Percentiles rank a stretch among this genome's conserved stretches.
Evolutionary conservation across 1,140 invertebrate genomes (phyloP).

Genomic region (Drosophila ogumai): DNA sequence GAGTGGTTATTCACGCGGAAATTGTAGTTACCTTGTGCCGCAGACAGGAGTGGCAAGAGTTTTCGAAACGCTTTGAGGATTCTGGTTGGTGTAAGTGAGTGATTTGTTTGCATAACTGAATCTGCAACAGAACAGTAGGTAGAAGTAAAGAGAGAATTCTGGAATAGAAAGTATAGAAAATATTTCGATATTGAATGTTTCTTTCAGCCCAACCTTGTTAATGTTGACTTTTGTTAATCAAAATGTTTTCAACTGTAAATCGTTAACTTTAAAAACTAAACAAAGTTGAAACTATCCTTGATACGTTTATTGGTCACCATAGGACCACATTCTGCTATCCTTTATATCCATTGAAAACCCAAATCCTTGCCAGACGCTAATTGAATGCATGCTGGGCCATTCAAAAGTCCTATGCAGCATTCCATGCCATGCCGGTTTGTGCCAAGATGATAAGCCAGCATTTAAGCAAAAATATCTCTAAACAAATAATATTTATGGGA

Average conservation of each 20-base stretch:
- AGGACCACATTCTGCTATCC: too few relatives aligned
- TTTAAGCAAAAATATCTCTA: slow-evolving; percentile 72
- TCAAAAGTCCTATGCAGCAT: slow-evolving; percentile 41
- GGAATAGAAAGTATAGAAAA: too few relatives aligned
- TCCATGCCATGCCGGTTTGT: slow-evolving; percentile 44
- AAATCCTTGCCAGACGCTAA: slow-evolving; percentile 62
- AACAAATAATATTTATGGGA: slow-evolving; percentile 77
- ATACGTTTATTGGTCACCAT: neutral
- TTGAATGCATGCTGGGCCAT: slow-evolving; percentile 74
- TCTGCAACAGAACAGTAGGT: too few relatives aligned
- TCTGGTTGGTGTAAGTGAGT: slow-evolving; percentile 2
- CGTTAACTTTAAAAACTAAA: too few relatives aligned
- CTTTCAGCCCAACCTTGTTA: too few relatives aligned
- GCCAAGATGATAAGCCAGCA: slow-evolving; percentile 73
- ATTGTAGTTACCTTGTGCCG: slow-evolving; percentile 65
- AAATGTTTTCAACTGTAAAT: too few relatives aligned
- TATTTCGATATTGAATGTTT: too few relatives aligned
- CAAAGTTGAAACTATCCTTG: too few relatives aligned
- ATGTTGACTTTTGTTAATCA: too few relatives aligned
- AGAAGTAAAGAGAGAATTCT: too few relatives aligned
- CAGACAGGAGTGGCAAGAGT: slow-evolving; percentile 66
- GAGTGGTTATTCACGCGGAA: slow-evolving; percentile 39
- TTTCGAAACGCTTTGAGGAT: slow-evolving; percentile 65
- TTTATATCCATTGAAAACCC: slow-evolving; percentile 28
- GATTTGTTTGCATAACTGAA: too few relatives aligned